A percentile compares a stretch with the other conserved stretches of the same genome.
These are phyloP conservation scores for Caenorhabditis sp. DNA, from an alignment of 2,888 invertebrate genomes.

Conservation along the genomic window DNA sequence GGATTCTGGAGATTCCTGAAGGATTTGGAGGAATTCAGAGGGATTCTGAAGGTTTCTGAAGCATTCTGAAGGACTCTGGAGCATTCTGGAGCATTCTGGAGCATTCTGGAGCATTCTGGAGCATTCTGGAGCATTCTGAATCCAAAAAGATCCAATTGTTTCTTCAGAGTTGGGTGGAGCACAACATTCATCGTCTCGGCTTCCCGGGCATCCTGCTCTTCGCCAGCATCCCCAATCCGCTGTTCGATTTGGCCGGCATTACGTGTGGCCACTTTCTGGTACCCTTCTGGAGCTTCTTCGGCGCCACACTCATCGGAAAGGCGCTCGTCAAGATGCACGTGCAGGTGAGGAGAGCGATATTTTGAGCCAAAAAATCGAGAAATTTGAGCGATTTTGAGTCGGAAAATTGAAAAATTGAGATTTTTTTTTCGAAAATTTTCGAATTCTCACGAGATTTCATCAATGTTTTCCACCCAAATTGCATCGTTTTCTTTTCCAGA, in stretches of 20 bases:
- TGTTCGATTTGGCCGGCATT: constrained; percentile 96
- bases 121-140: no score
- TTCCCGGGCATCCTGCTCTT: constrained; percentile 82
- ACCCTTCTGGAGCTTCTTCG: constrained; percentile 99
- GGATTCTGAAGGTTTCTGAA: no score
- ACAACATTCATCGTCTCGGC: constrained; percentile 90
- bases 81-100: no score
- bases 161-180: constrained; percentile 73
- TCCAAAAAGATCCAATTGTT: not conserved
- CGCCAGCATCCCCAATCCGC: constrained; percentile 93
- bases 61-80: no score
- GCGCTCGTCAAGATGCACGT: constrained; percentile 83
- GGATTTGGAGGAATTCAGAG: no score
- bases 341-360: constrained; percentile 75
- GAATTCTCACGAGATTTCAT: no score
- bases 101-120: no score
- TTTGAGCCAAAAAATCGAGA: not conserved
- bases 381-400: no score
- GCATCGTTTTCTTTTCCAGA: constrained; percentile 84
- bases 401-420: no score
- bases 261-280: constrained; percentile 91
- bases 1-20: no score
- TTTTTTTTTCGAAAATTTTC: no score
- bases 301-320: constrained; percentile 93
- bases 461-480: no score